Evolutionary conservation across 1,140 invertebrate species (phyloP), one percentile per base, ranked within the genome.

Genomic region (Diprion similis): DNA sequence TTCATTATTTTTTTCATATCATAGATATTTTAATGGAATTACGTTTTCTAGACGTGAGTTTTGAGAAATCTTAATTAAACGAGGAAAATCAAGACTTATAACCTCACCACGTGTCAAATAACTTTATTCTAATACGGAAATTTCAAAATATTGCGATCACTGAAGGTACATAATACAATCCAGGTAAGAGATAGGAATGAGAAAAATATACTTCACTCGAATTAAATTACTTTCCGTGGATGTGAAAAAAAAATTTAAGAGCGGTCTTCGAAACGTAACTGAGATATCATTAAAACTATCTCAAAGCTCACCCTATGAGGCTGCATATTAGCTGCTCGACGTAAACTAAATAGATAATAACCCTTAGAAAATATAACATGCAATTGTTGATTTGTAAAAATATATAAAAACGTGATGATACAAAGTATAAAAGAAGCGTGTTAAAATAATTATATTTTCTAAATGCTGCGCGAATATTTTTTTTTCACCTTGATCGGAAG

Each of bases 351-450:
- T 72, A 70, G 68, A 72, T 72, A 72, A 72, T 70, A 59, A 65
- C 68, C 71, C 69, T 78, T 76, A 80, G 81, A 78, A 70, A 75
- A 78, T 51, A 51, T 71, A 72, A 46, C 73, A 69, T 70, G 76
- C 70, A 78, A 77, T 37, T 37, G 66, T 74, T 78, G 70, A 24
- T 73, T 75, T 66, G 48, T 79, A 80, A 80, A 83, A 82, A 79
- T 76, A 71, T 82, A 78, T 80, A 83, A 82, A 83, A 83, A 78
- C 10, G 72, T 70, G 46, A 73, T 71, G 74, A 59, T 68, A 68
- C 67, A 68, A 17, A 37, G 67, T 37, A 37, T 68, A 68, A 71
- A 76, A 82, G 76, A 82, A 78, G 77, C 48, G 13, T 77, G 45
- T 73, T 66, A 78, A 76, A 79, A 66, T 75, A 75, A 70, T 37